Base-by-base conservation (phyloP, 1,140 invertebrate genomes). In the Pachyrhynchus sulphureomaculatus region DNA sequence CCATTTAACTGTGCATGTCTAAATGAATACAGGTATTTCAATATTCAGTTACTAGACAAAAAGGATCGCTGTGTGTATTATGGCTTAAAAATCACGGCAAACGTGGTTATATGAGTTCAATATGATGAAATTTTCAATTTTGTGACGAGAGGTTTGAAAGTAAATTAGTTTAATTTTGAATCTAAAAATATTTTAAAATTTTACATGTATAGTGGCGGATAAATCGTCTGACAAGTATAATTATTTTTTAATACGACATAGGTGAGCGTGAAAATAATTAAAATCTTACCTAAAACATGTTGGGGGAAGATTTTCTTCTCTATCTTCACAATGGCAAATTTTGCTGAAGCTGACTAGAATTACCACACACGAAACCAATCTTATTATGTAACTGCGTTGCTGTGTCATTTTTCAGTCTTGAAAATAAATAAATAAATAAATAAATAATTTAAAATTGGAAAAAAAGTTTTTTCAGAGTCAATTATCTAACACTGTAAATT, bases 281-380 rank as follows among this genome's bases (percentile, higher is more conserved):
- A 64, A 60, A 24, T 20, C 66, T 66, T 70, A 70, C 69, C 69
- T 70, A 34, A 44, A 53, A 36, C 69, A 70, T 8, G 65, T 52
- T 56, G 69, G 68, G 41, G 62, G 54, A 42, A 67, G 56, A 34
- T 44, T 34, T 33, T 52, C 58, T 17, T 58, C 20, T 13, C 13
- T 39, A 32, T 69, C 60, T 36, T 65, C 60, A 33, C 58, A 63
- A 15, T 45, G 47, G 17, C 39, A 62, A 36, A 39, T 58, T 58
- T 56, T 37, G 45, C 47, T 51, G 47, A 67, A 57, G 51, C 47
- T 61, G 44, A 65, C 42, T 55, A 67, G 55, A n/a, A 69, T 45
- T 23, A 69, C 42, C 47, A 47, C 64, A 66, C 34, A 66, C 23
- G 41, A 65, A 52, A 32, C 9, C 32, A 64, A 47, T 21, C 51